A percentile compares a stretch with the other conserved stretches of the same genome.
phyloP scores from a whole-genome alignment of 2,797 vertebrate genomes.

The Varecia variegata region DNA sequence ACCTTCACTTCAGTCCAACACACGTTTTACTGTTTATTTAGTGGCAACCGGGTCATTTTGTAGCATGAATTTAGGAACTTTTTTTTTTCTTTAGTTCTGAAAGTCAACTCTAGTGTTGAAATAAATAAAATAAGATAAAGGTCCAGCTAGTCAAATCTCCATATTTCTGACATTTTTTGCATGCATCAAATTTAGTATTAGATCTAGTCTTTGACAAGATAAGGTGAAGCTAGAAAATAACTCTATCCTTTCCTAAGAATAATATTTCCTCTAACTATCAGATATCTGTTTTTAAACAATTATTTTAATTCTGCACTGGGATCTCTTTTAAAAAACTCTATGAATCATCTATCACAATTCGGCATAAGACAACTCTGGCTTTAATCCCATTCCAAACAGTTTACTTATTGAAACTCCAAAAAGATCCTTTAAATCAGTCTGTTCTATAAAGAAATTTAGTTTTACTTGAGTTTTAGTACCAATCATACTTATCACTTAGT shows the following conservation, averaged over 20 bases:
- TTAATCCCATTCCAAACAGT: neutral
- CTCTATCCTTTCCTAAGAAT: neutral
- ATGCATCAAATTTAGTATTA: neutral
- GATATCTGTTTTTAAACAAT: neutral
- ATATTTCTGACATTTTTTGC: neutral
- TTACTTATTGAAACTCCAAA: neutral
- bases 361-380: neutral
- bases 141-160: neutral
- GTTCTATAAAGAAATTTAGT: neutral
- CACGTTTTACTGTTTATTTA: conserved; percentile 14
- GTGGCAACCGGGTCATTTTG: neutral
- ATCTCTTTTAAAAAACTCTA: neutral
- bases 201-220: neutral
- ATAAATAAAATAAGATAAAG: conserved; percentile 19
- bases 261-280: neutral
- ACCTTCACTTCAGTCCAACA: neutral
- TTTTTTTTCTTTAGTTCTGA: neutral
- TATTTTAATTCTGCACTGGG: neutral
- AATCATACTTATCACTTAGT: neutral
- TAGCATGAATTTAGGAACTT: neutral
- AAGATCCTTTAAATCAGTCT: neutral
- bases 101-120: neutral
- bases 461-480: neutral
- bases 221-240: conserved; percentile 9
- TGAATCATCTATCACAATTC: neutral